phyloP scores from a whole-genome alignment of 2,888 invertebrate species.

The Hypomecis atomaria region DNA sequence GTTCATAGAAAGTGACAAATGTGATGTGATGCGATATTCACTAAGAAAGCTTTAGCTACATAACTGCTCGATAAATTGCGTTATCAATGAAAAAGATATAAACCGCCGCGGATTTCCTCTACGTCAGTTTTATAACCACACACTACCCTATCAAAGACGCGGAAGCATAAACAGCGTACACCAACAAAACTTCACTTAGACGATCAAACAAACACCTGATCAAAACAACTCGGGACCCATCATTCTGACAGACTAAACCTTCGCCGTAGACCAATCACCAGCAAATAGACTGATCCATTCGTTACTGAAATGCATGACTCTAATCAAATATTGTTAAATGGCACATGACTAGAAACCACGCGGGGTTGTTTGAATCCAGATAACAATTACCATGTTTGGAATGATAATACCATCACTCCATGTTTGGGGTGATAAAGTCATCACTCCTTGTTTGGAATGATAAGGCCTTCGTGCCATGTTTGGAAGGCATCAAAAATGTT shows the following conservation, averaged over 20 bases:
- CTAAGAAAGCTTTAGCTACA: too few species aligned
- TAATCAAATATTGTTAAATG: conserved; percentile 57
- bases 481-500: conserved; percentile 31
- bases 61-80: neutral
- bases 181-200: neutral
- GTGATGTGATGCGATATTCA: too few species aligned
- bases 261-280: conserved; percentile 35
- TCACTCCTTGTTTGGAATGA: conserved; percentile 13
- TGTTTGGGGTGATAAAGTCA: conserved; percentile 13
- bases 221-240: conserved; percentile 14
- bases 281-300: conserved; percentile 44
- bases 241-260: conserved; percentile 21
- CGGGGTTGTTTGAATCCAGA: conserved; percentile 52
- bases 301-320: conserved; percentile 56
- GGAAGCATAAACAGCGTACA: neutral
- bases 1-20: too few species aligned
- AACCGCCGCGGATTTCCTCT: neutral
- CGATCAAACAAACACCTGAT: conserved; percentile 1
- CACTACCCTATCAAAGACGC: neutral
- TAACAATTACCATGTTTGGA: conserved; percentile 40
- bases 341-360: conserved; percentile 62
- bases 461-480: conserved; percentile 15
- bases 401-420: conserved; percentile 17
- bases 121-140: neutral
- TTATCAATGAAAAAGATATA: neutral